Conservation (phyloP, 92 coral and sea anemone genomes). For the Phenganax marumi region DNA sequence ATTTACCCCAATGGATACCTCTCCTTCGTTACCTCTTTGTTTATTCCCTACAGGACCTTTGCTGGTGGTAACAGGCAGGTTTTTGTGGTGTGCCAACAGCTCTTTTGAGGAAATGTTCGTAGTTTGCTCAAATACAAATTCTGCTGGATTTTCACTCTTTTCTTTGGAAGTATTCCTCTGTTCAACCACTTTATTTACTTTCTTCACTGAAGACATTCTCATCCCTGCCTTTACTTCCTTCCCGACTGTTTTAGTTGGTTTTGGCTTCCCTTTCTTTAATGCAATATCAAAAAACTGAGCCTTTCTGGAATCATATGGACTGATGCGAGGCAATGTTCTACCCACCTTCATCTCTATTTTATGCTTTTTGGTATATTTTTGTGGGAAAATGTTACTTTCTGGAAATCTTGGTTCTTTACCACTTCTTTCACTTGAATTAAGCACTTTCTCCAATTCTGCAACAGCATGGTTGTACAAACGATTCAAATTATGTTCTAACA, state of each 20-base stretch:
- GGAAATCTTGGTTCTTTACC: neutral
- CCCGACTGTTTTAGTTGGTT: neutral
- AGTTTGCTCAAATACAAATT: neutral
- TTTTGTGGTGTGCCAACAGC: neutral
- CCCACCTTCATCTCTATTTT: neutral
- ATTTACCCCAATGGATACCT: neutral
- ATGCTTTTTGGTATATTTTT: neutral
- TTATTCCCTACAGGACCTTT: neutral
- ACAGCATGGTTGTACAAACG: conserved; percentile 24
- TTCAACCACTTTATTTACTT: neutral
- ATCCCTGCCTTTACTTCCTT: neutral
- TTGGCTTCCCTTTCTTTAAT: neutral
- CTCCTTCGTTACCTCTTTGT: no score
- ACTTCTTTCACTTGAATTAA: neutral
- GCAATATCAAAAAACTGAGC: neutral
- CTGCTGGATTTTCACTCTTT: neutral
- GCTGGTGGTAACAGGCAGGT: neutral
- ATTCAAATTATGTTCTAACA: neutral
- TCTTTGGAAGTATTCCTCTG: neutral
- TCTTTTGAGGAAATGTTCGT: neutral
- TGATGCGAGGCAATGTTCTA: neutral
- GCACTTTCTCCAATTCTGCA: conserved; percentile 17
- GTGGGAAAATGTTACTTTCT: neutral
- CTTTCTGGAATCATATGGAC: neutral
- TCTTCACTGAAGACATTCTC: neutral